Evolutionary conservation across 2,888 invertebrate species (phyloP), one percentile per base, ranked within the genome.

Genomic region (Drepanosiphum platanoidis): DNA sequence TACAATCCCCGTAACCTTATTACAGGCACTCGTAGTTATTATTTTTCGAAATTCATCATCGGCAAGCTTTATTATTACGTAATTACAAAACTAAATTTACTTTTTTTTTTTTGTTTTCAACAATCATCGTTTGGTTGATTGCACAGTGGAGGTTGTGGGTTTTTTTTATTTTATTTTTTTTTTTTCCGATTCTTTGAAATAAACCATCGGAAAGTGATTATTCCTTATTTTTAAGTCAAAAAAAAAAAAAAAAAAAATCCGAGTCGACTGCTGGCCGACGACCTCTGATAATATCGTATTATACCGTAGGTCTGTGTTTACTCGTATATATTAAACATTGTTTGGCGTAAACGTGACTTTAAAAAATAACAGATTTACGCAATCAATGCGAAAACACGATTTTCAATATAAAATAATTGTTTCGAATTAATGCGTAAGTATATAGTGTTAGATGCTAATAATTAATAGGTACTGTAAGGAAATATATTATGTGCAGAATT

Each of bases 201-300:
- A 71, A 71, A 81, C 39, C 81, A 39, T 58, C 81, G 32, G 71
- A 81, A 71, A 81, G 52, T 81, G 71, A 71, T 81, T 81, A 81
- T 80, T 71, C 58, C 27, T 42, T 81, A n/a, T n/a, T 80, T 68
- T 46, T 36, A 13, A 30, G 30, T 70, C n/a, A n/a, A n/a, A n/a
- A n/a, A n/a, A n/a, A n/a, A n/a, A n/a, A n/a, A n/a, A n/a, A n/a
- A n/a, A 58, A 81, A 77, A 81, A 81, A 71, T 58, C n/a, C 22
- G 58, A 81, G 13, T 58, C 7, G 22, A 8, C n/a, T 61, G 81
- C n/a, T 61, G 81, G 71, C 81, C 71, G 71, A 71, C 71, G 71
- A 81, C 81, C 81, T 71, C 81, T 52, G 64, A 39, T 36, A 79
- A 18, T 70, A 34, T 27, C 11, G 15, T 70, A 34, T 9, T 64